Base-by-base conservation (phyloP, 2,888 invertebrate genomes). In the Trichopria drosophilae region DNA sequence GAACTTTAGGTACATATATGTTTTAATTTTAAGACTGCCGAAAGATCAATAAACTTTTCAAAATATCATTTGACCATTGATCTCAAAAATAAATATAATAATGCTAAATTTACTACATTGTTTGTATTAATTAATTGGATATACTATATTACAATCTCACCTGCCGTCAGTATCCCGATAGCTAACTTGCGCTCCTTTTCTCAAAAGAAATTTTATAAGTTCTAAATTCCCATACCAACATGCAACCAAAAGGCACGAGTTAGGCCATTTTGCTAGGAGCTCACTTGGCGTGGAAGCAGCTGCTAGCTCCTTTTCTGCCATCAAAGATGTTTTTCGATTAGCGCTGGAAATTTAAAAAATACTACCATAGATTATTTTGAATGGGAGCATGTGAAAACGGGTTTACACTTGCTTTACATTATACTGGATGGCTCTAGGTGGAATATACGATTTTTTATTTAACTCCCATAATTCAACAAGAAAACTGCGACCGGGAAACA, bases 101-200 rank as follows among this genome's bases (percentile, higher is more conserved):
- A n/a, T n/a, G n/a, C n/a, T n/a, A n/a, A n/a, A n/a, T n/a, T n/a
- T n/a, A n/a, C n/a, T n/a, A n/a, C n/a, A n/a, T n/a, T n/a, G n/a
- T n/a, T n/a, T n/a, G n/a, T n/a, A n/a, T n/a, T n/a, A n/a, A n/a
- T n/a, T n/a, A n/a, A n/a, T n/a, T n/a, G n/a, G n/a, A n/a, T n/a
- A n/a, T n/a, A n/a, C n/a, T n/a, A n/a, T n/a, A n/a, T n/a, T n/a
- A n/a, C n/a, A n/a, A n/a, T n/a, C 45, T 74, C 79, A 85, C 86
- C 85, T 82, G 62, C 88, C 89, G 47, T 80, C 81, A 19, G 78
- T 77, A 68, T 93, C 93, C 23, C 77, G 72, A 7, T 79, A 79
- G 59, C 87, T 83, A 12, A 86, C 81, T 64, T 84, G 79, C 3
- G 84, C 83, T 0, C 83, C 83, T 35, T 78, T 70, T 18, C 79